Base-by-base conservation (phyloP, 2,113 vertebrate species). In the Eurypyga helias region DNA sequence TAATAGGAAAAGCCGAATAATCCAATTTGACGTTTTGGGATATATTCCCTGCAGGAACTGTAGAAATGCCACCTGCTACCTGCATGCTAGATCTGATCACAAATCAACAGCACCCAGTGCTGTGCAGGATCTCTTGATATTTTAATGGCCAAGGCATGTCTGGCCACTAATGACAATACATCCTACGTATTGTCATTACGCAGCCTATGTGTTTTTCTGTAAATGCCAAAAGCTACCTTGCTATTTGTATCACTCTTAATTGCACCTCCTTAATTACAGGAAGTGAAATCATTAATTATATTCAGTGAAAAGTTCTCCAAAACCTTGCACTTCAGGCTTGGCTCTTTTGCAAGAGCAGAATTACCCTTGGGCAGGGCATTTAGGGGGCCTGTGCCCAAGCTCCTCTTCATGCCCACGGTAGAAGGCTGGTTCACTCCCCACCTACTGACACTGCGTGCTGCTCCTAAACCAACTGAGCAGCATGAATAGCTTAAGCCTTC, bases 21-120 rank as follows among this genome's bases (percentile, higher is more conserved):
- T 93, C 36, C 62, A 45, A 81, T 86, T 57, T 90, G 90, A 90
- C 12, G 23, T 90, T 77, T 92, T 36, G 83, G 96, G 89, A 95
- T 65, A 70, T 25, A 81, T 83, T 83, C 86, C 92, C 89, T 17
- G 89, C 86, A 93, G 95, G 71, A 92, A 76, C 26, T 69, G 82
- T 45, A 66, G 90, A 93, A 97, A 93, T 93, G 89, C 83, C 90
- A 96, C 96, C 96, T 96, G 92, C 73, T 94, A 89, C 93, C 95
- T 96, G 90, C 2, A 8, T 31, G 79, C 75, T 61, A 38, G 71
- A 38, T 86, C 65, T 72, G 88, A 65, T 90, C 91, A 90, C 91
- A 83, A 86, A 92, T 83, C 92, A 88, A 36, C 76, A 73, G 75
- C 79, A 80, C 62, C 82, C 83, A 48, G 70, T 10, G 5, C 82